Percentiles rank a stretch among this genome's conserved stretches.
Evolutionary conservation across 1,140 invertebrate species (phyloP).

Genomic region (Nautilus pompilius): DNA sequence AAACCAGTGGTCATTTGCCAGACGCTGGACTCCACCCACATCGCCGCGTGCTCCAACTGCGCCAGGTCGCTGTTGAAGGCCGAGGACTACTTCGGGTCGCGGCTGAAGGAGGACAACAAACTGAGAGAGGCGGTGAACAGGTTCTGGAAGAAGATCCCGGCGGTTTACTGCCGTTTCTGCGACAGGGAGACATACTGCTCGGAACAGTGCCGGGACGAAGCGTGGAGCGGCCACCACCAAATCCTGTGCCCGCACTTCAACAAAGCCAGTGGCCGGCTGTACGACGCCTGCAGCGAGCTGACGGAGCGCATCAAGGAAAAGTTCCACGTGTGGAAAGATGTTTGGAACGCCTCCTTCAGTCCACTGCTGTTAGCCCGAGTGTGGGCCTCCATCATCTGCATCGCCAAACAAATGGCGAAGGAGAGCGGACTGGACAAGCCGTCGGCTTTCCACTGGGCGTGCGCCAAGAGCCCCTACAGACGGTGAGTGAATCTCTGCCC

Average conservation of each 20-base stretch:
- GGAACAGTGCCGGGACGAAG: slow-evolving; percentile 22
- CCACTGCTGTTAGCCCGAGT: slow-evolving; percentile 31
- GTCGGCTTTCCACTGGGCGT: slow-evolving; percentile 17
- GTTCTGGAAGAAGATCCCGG: slow-evolving; percentile 22
- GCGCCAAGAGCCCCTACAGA: slow-evolving; percentile 25
- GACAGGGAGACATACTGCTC: slow-evolving; percentile 29
- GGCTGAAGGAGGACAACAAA: slow-evolving; percentile 11
- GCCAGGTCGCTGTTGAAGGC: slow-evolving; percentile 26
- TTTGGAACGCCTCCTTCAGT: slow-evolving; percentile 39
- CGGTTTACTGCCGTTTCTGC: slow-evolving; percentile 21
- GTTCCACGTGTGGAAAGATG: slow-evolving; percentile 17
- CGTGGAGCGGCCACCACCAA: slow-evolving; percentile 30
- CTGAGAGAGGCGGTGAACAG: slow-evolving; percentile 17
- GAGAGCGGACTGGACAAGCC: slow-evolving; percentile 10
- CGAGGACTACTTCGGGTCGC: slow-evolving; percentile 25
- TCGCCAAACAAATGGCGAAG: slow-evolving; percentile 20
- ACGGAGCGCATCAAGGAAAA: slow-evolving; percentile 6
- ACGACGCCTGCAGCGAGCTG: slow-evolving; percentile 26
- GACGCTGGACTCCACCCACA: slow-evolving; percentile 18
- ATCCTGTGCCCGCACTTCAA: slow-evolving; percentile 27
- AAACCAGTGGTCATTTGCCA: slow-evolving; percentile 27
- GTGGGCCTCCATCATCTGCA: slow-evolving; percentile 28
- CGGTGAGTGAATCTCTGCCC: no score
- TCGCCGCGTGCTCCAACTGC: slow-evolving; percentile 30
- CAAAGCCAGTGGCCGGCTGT: slow-evolving; percentile 14